Evolutionary conservation across 2,888 invertebrate genomes (phyloP).

Genomic region (Lasioglossum morio): DNA sequence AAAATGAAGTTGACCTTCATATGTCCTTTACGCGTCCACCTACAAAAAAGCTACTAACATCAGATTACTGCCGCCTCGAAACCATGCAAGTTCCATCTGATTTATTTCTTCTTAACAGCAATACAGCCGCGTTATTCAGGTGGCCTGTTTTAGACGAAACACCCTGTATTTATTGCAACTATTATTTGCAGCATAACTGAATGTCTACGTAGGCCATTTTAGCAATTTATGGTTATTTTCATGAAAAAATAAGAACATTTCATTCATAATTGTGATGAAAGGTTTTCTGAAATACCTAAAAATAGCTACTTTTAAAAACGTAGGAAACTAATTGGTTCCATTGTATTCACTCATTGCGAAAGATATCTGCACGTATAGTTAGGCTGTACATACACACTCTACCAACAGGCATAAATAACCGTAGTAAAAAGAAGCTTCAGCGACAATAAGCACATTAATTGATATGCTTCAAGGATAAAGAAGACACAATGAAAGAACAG

Average conservation of each 20-base stretch:
- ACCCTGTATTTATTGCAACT: no score
- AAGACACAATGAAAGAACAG: neutral
- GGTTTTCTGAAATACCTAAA: no score
- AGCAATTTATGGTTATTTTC: no score
- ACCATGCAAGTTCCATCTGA: no score
- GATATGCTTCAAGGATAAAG: neutral
- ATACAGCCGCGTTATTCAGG: no score
- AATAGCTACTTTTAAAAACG: neutral
- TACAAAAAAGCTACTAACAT: no score
- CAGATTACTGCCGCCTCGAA: no score
- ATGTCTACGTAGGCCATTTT: no score
- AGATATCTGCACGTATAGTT: neutral
- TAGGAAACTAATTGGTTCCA: neutral
- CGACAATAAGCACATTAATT: conserved; percentile 11
- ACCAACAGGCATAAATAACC: neutral
- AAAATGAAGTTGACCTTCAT: no score
- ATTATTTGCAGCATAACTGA: neutral
- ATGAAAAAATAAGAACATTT: neutral
- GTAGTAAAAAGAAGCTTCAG: neutral
- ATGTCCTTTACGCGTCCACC: no score
- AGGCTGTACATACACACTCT: neutral
- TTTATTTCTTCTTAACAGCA: no score
- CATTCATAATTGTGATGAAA: neutral
- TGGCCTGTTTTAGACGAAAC: no score
- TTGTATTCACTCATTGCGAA: neutral